These are phyloP conservation scores for Beaufortia kweichowensis DNA, from an alignment of 2,113 vertebrate genomes.

Conservation along the genomic window DNA sequence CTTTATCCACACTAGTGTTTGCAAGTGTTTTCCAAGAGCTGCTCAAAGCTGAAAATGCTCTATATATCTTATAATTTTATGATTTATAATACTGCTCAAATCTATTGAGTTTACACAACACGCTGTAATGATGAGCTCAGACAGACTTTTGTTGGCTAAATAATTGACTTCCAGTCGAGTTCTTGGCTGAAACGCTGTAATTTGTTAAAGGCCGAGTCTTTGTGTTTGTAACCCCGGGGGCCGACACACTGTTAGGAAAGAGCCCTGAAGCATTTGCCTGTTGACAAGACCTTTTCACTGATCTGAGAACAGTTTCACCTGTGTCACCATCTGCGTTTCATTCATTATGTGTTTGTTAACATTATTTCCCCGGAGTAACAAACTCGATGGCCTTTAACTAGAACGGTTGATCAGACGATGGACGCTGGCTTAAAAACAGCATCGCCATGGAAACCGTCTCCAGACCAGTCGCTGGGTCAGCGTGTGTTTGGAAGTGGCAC, in stretches of 20 bases:
- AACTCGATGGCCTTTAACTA: neutral
- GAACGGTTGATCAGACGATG: neutral
- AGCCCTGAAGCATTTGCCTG: neutral
- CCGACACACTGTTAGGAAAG: neutral
- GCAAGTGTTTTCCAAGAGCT: no score
- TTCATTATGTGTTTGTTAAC: conserved; percentile 30
- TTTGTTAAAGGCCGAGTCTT: conserved; percentile 4
- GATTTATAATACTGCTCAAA: neutral
- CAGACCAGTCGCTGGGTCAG: neutral
- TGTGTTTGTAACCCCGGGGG: conserved; percentile 1
- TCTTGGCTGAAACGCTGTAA: neutral
- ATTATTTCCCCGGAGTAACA: neutral
- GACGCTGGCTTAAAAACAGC: conserved; percentile 12
- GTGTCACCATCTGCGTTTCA: conserved; percentile 31
- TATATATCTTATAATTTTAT: no score
- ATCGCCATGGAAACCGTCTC: conserved; percentile 46
- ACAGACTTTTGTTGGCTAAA: neutral
- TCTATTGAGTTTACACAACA: neutral
- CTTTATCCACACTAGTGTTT: no score
- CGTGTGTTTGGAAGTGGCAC: conserved; percentile 14
- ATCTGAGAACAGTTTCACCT: conserved; percentile 21
- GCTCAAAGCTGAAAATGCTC: no score
- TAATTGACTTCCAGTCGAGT: conserved; percentile 24
- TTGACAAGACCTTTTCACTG: neutral
- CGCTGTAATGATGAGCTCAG: neutral